Evolutionary conservation across 2,888 invertebrate species (phyloP).

Genomic region (Neria commutata): DNA sequence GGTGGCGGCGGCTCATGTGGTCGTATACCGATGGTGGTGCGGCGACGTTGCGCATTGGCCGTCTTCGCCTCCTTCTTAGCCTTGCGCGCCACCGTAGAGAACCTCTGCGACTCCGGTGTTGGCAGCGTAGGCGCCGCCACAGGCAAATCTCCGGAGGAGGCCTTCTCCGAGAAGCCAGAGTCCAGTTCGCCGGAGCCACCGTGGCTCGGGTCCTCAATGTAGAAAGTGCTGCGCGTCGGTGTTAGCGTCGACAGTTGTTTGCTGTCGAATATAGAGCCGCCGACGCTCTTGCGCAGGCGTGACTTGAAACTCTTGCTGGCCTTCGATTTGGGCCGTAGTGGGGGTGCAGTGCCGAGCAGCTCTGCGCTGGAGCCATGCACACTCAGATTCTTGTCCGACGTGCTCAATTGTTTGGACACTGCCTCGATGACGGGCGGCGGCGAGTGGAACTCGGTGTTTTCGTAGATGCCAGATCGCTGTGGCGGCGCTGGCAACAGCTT

Average conservation of each 20-base stretch:
- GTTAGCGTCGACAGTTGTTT: conserved; percentile 62
- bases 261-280: conserved; percentile 53
- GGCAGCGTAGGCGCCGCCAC: conserved; percentile 26
- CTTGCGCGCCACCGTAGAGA: conserved; percentile 52
- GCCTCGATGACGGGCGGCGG: conserved; percentile 38
- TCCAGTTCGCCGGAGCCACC: conserved; percentile 67
- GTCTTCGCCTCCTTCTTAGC: conserved; percentile 54
- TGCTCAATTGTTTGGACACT: conserved; percentile 37
- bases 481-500: conserved; percentile 18
- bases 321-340: conserved; percentile 62
- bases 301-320: conserved; percentile 67
- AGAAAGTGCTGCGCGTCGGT: conserved; percentile 74
- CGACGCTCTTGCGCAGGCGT: conserved; percentile 66
- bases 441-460: conserved; percentile 47
- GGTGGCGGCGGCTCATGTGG: conserved; percentile 63
- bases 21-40: conserved; percentile 55
- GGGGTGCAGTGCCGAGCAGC: conserved; percentile 33
- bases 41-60: conserved; percentile 44
- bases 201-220: conserved; percentile 69
- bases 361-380: conserved; percentile 1
- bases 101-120: conserved; percentile 42
- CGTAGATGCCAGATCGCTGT: conserved; percentile 42
- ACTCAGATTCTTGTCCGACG: conserved; percentile 62
- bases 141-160: conserved; percentile 42
- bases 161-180: conserved; percentile 65